A percentile compares a stretch with the other conserved stretches of the same genome.
These are phyloP conservation scores for Phymanthus crucifer DNA, from an alignment of 92 coral and sea anemone species.

Conservation along the genomic window DNA sequence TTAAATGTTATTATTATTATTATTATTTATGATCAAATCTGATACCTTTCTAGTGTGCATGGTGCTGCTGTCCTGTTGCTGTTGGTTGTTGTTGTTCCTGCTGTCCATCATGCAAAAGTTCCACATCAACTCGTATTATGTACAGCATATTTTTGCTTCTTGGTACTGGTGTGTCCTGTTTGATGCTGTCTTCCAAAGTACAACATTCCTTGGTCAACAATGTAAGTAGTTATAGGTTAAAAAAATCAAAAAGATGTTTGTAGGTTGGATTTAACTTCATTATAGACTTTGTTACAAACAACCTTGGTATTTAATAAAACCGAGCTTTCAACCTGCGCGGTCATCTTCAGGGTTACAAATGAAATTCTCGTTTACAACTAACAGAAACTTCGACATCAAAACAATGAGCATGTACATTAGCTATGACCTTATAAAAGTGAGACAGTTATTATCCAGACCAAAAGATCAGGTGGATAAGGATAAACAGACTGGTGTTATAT, in stretches of 20 bases:
- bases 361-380: too few species aligned
- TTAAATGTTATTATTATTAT: too few species aligned
- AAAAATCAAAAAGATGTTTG: neutral
- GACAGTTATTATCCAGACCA: too few species aligned
- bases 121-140: constrained; percentile 91
- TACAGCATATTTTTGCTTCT: constrained; percentile 81
- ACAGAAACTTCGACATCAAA: too few species aligned
- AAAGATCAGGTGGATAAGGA: too few species aligned
- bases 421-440: neutral
- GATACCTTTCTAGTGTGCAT: constrained; percentile 68
- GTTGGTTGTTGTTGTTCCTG: constrained; percentile 96
- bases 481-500: neutral
- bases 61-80: constrained; percentile 98
- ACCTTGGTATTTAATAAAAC: too few species aligned
- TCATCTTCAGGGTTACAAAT: too few species aligned
- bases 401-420: too few species aligned
- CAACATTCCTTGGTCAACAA: constrained; percentile 69
- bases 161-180: constrained; percentile 82
- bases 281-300: too few species aligned
- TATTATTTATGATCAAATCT: too few species aligned
- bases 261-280: too few species aligned
- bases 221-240: constrained; percentile 35
- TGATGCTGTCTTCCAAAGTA: constrained; percentile 76
- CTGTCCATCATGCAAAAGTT: constrained; percentile 98
- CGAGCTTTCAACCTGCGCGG: too few species aligned